Conservation (phyloP, 2,113 vertebrate genomes). For the Hiodon tergisus region DNA sequence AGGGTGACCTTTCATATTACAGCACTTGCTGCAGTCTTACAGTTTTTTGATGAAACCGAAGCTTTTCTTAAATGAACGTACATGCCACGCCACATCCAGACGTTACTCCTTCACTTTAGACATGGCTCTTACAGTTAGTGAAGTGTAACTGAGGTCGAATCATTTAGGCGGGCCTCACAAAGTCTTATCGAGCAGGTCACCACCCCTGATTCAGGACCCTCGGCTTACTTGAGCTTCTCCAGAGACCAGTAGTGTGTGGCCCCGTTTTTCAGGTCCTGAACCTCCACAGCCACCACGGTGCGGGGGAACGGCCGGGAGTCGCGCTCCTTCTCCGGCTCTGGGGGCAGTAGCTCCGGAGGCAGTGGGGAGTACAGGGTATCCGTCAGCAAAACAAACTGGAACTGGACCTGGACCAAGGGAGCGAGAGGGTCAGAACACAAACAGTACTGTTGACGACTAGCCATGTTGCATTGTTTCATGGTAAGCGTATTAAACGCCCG, state of each 20-base stretch:
- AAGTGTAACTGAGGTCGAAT: no score
- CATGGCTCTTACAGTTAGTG: no score
- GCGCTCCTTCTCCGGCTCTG: conserved; percentile 69
- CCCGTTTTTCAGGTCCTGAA: conserved; percentile 95
- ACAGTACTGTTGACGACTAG: not conserved
- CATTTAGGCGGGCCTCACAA: no score
- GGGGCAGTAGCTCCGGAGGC: conserved; percentile 79
- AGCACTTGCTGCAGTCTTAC: no score
- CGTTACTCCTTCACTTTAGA: no score
- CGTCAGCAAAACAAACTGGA: conserved; percentile 93
- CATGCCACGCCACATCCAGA: no score
- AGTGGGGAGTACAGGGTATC: conserved; percentile 91
- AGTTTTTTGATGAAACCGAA: no score
- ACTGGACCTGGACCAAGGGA: conserved; percentile 75
- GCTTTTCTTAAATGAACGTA: no score
- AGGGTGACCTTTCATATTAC: no score
- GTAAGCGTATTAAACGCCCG: not conserved
- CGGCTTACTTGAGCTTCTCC: conserved; percentile 87
- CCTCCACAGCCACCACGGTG: conserved; percentile 91
- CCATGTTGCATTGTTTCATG: no score
- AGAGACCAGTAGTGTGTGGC: conserved; percentile 96
- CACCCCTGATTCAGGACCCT: not conserved
- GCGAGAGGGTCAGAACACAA: not conserved
- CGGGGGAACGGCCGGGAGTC: conserved; percentile 79
- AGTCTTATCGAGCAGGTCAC: no score